Conservation (phyloP, 2,888 invertebrate genomes). For the Sympetrum striolatum region DNA sequence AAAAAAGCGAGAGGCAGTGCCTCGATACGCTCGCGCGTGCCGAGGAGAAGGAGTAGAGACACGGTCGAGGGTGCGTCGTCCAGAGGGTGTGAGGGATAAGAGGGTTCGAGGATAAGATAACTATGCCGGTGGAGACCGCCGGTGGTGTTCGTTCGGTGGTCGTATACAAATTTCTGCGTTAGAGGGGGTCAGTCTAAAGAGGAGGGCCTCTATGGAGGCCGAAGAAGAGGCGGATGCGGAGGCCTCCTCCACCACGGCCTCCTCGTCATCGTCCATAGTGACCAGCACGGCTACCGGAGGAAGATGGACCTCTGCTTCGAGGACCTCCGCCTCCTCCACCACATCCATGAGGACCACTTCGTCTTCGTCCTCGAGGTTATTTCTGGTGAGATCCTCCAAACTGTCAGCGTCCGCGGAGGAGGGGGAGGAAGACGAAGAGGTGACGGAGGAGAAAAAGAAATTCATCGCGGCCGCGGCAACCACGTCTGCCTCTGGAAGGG, state of each 20-base stretch:
- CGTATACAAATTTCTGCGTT: neutral
- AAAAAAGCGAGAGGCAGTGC: neutral
- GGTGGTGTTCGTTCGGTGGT: neutral
- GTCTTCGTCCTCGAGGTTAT: neutral
- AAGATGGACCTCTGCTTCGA: neutral
- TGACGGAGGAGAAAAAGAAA: conserved; percentile 39
- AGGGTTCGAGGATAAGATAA: neutral
- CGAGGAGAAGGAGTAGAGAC: neutral
- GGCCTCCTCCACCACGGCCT: neutral
- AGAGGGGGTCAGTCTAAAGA: neutral
- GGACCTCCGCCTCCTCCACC: neutral
- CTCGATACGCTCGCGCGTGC: neutral
- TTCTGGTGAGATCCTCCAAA: neutral
- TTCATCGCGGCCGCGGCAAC: conserved; percentile 52
- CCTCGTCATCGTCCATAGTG: neutral
- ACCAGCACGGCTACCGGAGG: neutral
- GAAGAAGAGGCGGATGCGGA: conserved; percentile 31
- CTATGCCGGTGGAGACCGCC: neutral
- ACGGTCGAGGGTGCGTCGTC: neutral
- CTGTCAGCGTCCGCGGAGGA: conserved; percentile 12
- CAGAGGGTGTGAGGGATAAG: neutral
- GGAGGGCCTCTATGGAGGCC: conserved; percentile 5
- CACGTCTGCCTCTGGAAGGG: conserved; percentile 49
- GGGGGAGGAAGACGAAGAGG: conserved; percentile 35
- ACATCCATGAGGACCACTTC: conserved; percentile 15